Conservation (phyloP, 2,113 vertebrate species). For the human (Homo sapiens) region DNA sequence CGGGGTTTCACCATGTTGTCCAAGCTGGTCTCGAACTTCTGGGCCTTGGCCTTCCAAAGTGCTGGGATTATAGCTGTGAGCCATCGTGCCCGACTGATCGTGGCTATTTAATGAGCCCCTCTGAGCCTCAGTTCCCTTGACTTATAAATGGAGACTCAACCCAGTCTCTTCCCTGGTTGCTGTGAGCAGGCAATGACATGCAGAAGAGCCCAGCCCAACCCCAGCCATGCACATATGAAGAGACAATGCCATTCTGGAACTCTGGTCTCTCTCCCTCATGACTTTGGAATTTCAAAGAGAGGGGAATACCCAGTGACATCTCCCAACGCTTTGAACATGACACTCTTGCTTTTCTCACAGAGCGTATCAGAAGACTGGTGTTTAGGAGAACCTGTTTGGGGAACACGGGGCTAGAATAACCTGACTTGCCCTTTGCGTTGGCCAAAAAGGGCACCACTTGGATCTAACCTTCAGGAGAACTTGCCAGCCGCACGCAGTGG, state of each 20-base stretch:
- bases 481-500: too few relatives aligned
- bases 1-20: too few relatives aligned
- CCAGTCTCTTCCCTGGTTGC: not conserved
- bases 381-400: not conserved
- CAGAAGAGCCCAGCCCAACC: not conserved
- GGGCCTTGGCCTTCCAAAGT: too few relatives aligned
- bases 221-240: not conserved
- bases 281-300: rapidly evolving
- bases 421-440: not conserved
- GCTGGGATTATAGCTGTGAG: too few relatives aligned
- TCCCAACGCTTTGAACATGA: not conserved
- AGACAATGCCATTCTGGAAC: not conserved
- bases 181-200: not conserved
- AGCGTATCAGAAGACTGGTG: not conserved
- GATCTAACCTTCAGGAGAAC: not conserved
- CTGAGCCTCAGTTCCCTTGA: not conserved
- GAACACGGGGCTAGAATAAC: not conserved
- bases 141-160: not conserved
- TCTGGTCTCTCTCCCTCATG: not conserved
- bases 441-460: not conserved
- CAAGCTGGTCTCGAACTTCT: too few relatives aligned
- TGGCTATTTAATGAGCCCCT: not conserved
- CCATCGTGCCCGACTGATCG: too few relatives aligned
- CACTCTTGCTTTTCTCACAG: not conserved
- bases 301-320: too few relatives aligned